Evolutionary conservation across 2,113 vertebrate genomes (phyloP).

Genomic region (Catharus bicknelli): DNA sequence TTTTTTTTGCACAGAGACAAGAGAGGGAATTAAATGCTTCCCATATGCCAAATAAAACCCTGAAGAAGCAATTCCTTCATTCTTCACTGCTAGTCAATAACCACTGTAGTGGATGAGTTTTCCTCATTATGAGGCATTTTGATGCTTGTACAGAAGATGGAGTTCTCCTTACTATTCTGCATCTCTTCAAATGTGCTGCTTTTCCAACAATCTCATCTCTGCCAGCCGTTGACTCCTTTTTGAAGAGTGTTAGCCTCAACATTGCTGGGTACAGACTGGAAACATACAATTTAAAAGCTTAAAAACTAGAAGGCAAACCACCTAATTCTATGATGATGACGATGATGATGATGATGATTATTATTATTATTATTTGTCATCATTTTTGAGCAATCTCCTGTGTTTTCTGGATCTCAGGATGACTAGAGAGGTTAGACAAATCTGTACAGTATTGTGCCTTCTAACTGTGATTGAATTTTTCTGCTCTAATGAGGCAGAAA

Average conservation of each 20-base stretch:
- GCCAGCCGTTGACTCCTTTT: background rate
- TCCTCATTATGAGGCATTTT: background rate
- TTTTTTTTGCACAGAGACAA: background rate
- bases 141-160: background rate
- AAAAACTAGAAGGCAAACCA: background rate
- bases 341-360: no score
- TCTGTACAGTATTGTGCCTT: background rate
- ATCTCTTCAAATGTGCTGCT: background rate
- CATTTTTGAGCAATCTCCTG: background rate
- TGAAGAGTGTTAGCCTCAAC: background rate
- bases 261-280: background rate
- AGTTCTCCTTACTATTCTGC: background rate
- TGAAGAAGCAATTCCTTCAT: background rate
- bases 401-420: background rate
- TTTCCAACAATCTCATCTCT: background rate
- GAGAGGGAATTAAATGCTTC: background rate
- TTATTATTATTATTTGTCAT: background rate
- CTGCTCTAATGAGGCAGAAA: background rate
- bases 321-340: rapidly evolving
- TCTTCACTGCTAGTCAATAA: background rate
- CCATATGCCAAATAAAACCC: background rate
- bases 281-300: background rate
- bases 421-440: background rate
- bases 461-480: background rate
- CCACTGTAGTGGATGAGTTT: background rate